phyloP scores from a whole-genome alignment of 35 echinoderm and acorn worm genomes.

The Apostichopus californicus region DNA sequence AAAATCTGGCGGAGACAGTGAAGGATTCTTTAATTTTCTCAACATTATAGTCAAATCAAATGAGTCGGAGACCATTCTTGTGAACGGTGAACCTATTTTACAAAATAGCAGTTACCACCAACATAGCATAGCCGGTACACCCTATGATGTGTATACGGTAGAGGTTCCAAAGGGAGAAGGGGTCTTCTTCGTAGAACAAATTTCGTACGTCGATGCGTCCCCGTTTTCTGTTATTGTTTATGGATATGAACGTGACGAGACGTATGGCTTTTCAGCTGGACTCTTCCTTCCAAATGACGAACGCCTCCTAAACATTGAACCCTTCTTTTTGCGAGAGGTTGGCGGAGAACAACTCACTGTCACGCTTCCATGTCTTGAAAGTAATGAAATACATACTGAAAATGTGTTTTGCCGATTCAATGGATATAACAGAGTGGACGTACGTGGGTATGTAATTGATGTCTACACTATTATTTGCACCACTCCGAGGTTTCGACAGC shows the following conservation, averaged over 20 bases:
- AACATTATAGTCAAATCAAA: conserved; percentile 66
- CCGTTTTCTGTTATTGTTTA: conserved; percentile 73
- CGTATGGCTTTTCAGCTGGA: conserved; percentile 69
- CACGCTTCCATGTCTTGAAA: conserved; percentile 4
- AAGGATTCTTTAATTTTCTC: conserved; percentile 63
- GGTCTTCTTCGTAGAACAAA: conserved; percentile 67
- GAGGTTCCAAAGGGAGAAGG: conserved; percentile 65
- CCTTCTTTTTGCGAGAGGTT: conserved; percentile 3
- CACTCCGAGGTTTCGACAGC: not conserved
- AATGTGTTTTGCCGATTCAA: conserved; percentile 9
- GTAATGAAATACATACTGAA: too few relatives aligned
- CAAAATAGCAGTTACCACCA: not conserved
- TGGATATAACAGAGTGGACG: not conserved
- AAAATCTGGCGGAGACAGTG: conserved; percentile 54
- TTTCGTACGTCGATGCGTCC: not conserved
- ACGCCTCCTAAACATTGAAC: not conserved
- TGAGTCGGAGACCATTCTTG: conserved; percentile 20
- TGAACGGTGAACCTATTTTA: conserved; percentile 38
- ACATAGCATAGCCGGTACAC: conserved; percentile 38
- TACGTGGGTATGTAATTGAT: not conserved
- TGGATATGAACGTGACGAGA: conserved; percentile 52
- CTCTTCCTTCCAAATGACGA: conserved; percentile 21
- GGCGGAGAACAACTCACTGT: conserved; percentile 7
- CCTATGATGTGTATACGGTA: conserved; percentile 58
- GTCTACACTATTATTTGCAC: not conserved